Evolutionary conservation across 1,140 invertebrate genomes (phyloP).

Genomic region (Dolichoris vasculosae): DNA sequence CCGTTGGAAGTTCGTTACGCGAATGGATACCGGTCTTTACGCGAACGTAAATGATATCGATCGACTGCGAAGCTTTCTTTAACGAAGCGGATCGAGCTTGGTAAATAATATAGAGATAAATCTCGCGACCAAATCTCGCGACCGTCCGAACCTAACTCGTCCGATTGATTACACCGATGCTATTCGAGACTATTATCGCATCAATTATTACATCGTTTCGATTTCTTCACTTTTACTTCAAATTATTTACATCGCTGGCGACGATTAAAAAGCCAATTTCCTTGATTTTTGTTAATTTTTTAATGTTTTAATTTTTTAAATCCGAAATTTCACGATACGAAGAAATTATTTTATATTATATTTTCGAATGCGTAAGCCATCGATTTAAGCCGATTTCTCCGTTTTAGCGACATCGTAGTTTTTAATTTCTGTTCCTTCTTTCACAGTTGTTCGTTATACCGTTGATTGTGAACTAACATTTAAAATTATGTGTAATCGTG

Average conservation of each 20-base stretch:
- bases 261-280: too few species aligned
- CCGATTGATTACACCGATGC: background rate
- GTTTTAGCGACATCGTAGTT: background rate
- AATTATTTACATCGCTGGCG: too few species aligned
- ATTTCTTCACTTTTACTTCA: too few species aligned
- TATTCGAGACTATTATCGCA: too few species aligned
- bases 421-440: background rate
- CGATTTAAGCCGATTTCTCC: background rate
- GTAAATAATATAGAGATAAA: background rate
- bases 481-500: background rate
- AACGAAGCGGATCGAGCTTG: background rate
- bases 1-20: background rate
- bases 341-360: too few species aligned
- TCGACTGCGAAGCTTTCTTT: background rate
- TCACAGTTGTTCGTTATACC: constrained; percentile 15
- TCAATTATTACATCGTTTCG: too few species aligned
- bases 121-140: background rate
- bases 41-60: background rate
- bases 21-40: background rate
- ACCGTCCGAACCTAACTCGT: too few species aligned
- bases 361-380: too few species aligned
- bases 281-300: too few species aligned
- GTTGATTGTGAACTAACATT: background rate
- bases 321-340: too few species aligned
- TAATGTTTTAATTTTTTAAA: too few species aligned